Evolutionary conservation across 2,888 invertebrate genomes (phyloP).

Genomic region (Tanypteryx hageni): DNA sequence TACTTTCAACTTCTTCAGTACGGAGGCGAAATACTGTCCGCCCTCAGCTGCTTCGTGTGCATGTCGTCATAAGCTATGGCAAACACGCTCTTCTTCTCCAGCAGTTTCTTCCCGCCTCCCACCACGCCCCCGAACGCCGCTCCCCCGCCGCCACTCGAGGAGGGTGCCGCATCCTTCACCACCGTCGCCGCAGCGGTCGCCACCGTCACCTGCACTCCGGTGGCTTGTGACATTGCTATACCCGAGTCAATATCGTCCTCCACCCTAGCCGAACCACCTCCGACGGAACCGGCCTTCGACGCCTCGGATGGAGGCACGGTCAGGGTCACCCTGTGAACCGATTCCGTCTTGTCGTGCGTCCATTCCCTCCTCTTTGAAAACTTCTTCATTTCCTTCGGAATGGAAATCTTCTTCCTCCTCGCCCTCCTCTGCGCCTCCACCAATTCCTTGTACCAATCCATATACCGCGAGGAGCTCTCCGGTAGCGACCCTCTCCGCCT

Average conservation of each 20-base stretch:
- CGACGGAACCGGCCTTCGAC: slow-evolving; percentile 31
- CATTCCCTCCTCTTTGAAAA: neutral
- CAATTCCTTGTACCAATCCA: slow-evolving; percentile 87
- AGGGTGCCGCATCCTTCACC: neutral
- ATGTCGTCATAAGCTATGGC: slow-evolving; percentile 95
- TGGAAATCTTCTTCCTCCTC: slow-evolving; percentile 70
- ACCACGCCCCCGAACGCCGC: slow-evolving; percentile 74
- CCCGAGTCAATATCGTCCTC: slow-evolving; percentile 88
- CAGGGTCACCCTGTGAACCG: slow-evolving; percentile 67
- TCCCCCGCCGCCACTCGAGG: slow-evolving; percentile 72
- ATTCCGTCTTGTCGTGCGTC: slow-evolving; percentile 59
- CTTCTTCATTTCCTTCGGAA: slow-evolving; percentile 71
- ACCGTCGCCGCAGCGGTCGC: neutral
- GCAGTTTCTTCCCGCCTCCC: slow-evolving; percentile 75
- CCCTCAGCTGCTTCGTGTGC: slow-evolving; percentile 88
- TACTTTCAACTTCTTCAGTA: slow-evolving; percentile 66
- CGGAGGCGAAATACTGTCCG: slow-evolving; percentile 88
- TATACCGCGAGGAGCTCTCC: slow-evolving; percentile 79
- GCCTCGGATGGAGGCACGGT: slow-evolving; percentile 66
- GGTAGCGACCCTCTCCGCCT: slow-evolving; percentile 51
- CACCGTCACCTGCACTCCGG: neutral
- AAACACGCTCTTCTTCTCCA: slow-evolving; percentile 94
- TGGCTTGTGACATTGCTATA: slow-evolving; percentile 83
- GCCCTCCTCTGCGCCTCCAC: slow-evolving; percentile 69
- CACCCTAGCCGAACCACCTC: slow-evolving; percentile 70